phyloP scores from a whole-genome alignment of 2,888 invertebrate species.

The Physocephala rufipes region DNA sequence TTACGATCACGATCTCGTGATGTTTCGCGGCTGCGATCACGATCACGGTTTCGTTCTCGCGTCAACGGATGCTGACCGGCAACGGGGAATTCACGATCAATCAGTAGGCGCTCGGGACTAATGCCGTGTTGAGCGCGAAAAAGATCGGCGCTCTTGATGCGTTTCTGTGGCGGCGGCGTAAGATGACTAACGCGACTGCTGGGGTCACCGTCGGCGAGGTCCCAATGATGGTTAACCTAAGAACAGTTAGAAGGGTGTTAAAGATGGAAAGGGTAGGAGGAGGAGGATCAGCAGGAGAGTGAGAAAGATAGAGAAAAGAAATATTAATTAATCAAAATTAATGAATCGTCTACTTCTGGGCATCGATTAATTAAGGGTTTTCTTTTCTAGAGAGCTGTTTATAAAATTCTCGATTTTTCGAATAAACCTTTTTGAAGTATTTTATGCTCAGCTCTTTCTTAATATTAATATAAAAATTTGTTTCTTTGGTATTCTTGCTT shows the following conservation, averaged over 20 bases:
- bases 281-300: not conserved
- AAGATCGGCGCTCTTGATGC: conserved; percentile 76
- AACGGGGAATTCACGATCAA: conserved; percentile 64
- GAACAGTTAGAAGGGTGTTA: not conserved
- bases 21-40: conserved; percentile 60
- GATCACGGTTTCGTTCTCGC: conserved; percentile 58
- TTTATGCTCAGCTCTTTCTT: not conserved
- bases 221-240: conserved; percentile 69
- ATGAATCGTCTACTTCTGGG: too few species aligned
- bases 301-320: conserved; percentile 21
- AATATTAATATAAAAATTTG: conserved; percentile 29
- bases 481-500: conserved; percentile 23
- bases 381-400: conserved; percentile 2
- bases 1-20: conserved; percentile 69
- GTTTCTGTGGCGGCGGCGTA: conserved; percentile 73
- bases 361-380: not conserved
- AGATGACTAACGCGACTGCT: conserved; percentile 67
- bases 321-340: not conserved
- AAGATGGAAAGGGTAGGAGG: not conserved
- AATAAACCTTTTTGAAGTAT: not conserved
- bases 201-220: conserved; percentile 68
- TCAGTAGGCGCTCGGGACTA: conserved; percentile 63
- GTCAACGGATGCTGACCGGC: conserved; percentile 63
- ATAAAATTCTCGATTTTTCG: not conserved
- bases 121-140: conserved; percentile 72